Percentiles rank a stretch among this genome's conserved stretches.
Conservation (phyloP, 2,113 vertebrate genomes). For the Microtus ochrogaster region DNA sequence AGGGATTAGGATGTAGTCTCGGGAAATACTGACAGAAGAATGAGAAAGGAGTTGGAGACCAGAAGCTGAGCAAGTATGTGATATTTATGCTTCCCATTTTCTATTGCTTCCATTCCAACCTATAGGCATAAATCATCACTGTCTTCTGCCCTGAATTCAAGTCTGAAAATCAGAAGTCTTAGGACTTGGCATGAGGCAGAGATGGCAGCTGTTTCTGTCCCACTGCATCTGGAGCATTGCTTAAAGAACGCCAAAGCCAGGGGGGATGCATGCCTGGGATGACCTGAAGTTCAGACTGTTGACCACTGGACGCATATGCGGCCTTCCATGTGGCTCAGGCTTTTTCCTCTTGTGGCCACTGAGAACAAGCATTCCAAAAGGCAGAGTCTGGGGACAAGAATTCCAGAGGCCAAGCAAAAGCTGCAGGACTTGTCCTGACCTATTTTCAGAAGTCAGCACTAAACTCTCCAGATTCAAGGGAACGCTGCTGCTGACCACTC, state of each 20-base stretch:
- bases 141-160: neutral
- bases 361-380: neutral
- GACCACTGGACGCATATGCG: neutral
- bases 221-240: neutral
- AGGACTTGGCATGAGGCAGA: neutral
- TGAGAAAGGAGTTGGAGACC: neutral
- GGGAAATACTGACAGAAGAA: neutral
- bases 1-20: neutral
- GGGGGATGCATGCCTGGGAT: neutral
- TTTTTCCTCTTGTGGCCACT: neutral
- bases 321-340: neutral
- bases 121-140: neutral
- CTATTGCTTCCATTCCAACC: neutral
- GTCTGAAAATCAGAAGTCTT: neutral
- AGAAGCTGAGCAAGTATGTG: neutral
- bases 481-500: neutral
- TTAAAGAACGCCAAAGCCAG: neutral
- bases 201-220: neutral
- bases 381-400: neutral
- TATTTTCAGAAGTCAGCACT: neutral
- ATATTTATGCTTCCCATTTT: neutral
- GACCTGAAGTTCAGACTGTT: neutral
- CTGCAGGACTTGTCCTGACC: neutral
- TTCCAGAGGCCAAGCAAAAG: neutral
- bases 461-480: neutral